Evolutionary conservation across 2,888 invertebrate species (phyloP).

Genomic region (Orthosia gracilis): DNA sequence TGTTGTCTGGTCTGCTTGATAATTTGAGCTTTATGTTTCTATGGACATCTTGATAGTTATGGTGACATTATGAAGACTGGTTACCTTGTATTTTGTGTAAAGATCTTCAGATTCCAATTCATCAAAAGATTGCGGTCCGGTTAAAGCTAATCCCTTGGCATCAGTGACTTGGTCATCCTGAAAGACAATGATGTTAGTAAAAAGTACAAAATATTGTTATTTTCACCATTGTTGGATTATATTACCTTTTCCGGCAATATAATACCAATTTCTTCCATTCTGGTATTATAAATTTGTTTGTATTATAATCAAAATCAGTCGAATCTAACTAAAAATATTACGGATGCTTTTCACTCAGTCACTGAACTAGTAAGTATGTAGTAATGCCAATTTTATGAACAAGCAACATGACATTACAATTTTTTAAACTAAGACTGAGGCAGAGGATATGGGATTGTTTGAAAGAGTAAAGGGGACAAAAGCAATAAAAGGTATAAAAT

Average conservation of each 20-base stretch:
- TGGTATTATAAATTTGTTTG: slow-evolving; percentile 47
- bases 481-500: slow-evolving; percentile 27
- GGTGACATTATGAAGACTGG: background rate
- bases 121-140: slow-evolving; percentile 94
- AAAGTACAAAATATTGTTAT: background rate
- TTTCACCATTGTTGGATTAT: background rate
- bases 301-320: slow-evolving; percentile 23
- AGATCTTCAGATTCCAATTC: slow-evolving; percentile 97
- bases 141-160: slow-evolving; percentile 92
- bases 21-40: background rate
- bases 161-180: slow-evolving; percentile 93
- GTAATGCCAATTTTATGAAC: slow-evolving; percentile 7
- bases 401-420: slow-evolving; percentile 44
- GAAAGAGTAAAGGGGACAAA: slow-evolving; percentile 30
- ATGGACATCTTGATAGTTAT: background rate
- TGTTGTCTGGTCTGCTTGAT: background rate
- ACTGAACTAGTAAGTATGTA: no score
- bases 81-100: slow-evolving; percentile 98
- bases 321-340: slow-evolving; percentile 32
- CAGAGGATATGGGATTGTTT: background rate
- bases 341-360: background rate
- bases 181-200: slow-evolving; percentile 44
- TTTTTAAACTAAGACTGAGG: slow-evolving; percentile 22
- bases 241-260: slow-evolving; percentile 95
- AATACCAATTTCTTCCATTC: slow-evolving; percentile 96